Evolutionary conservation across 2,797 vertebrate species (phyloP).

Genomic region (Phaenicophaeus curvirostris): DNA sequence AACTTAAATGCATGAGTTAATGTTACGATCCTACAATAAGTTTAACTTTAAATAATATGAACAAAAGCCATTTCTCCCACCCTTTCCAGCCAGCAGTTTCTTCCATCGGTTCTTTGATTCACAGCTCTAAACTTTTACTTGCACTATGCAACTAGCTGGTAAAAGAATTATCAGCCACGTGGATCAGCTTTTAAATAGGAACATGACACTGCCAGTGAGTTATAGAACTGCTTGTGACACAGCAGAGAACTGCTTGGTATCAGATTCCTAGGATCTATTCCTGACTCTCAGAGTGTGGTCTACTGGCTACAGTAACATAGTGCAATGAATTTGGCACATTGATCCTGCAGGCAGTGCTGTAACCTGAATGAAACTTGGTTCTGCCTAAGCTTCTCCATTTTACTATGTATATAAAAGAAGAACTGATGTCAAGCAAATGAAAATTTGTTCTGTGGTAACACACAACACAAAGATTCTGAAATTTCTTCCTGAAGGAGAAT

Average conservation of each 20-base stretch:
- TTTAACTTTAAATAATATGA: background rate
- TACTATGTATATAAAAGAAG: background rate
- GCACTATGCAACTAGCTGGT: slow-evolving; percentile 48
- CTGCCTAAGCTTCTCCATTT: background rate
- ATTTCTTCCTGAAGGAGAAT: background rate
- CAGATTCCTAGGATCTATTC: slow-evolving; percentile 49
- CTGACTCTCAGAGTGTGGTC: slow-evolving; percentile 23
- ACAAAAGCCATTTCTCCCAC: background rate
- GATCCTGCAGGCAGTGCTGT: background rate
- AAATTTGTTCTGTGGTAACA: background rate
- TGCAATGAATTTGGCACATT: background rate
- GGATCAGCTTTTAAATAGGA: slow-evolving; percentile 55
- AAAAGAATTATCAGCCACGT: slow-evolving; percentile 10
- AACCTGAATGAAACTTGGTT: background rate
- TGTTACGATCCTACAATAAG: background rate
- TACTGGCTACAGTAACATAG: background rate
- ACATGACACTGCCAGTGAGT: slow-evolving; percentile 41
- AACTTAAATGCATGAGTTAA: background rate
- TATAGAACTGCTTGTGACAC: slow-evolving; percentile 41
- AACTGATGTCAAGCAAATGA: background rate
- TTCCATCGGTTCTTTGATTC: background rate
- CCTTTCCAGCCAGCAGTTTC: background rate
- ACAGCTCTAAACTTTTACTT: slow-evolving; percentile 31
- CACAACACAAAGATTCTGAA: background rate
- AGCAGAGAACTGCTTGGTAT: background rate